phyloP scores from a whole-genome alignment of 2,888 invertebrate genomes.

The Metopia argyrocephala region DNA sequence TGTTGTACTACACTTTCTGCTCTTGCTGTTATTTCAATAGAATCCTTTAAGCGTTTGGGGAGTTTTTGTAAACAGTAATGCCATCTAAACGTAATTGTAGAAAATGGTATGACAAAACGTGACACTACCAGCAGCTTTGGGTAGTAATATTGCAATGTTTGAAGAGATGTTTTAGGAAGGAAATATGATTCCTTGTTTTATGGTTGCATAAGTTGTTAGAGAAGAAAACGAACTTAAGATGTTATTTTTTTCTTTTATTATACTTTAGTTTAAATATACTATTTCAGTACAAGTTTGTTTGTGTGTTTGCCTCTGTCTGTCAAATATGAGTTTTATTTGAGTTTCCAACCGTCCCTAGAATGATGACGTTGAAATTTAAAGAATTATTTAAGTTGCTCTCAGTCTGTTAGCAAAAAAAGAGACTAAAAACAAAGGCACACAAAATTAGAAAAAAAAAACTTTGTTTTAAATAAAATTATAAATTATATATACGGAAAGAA shows the following conservation, averaged over 20 bases:
- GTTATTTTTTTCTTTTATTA: conserved; percentile 16
- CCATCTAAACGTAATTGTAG: conserved; percentile 44
- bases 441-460: no score
- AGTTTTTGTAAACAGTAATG: conserved; percentile 28
- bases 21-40: neutral
- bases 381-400: no score
- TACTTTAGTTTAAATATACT: neutral
- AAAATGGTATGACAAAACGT: conserved; percentile 56
- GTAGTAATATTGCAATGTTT: no score
- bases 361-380: no score
- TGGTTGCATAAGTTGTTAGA: conserved; percentile 12
- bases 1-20: neutral
- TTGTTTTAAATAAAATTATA: no score
- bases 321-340: conserved; percentile 44
- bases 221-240: conserved; percentile 7
- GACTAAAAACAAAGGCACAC: no score
- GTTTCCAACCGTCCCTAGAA: conserved; percentile 2
- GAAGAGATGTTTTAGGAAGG: no score
- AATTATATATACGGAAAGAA: no score
- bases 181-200: neutral
- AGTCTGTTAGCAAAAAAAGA: no score
- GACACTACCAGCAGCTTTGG: conserved; percentile 35
- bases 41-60: conserved; percentile 54
- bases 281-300: conserved; percentile 2
- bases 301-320: conserved; percentile 27